A percentile compares a stretch with the other conserved stretches of the same genome.
Conservation (phyloP, 2,888 invertebrate species). For the Drosophila diplacantha region DNA sequence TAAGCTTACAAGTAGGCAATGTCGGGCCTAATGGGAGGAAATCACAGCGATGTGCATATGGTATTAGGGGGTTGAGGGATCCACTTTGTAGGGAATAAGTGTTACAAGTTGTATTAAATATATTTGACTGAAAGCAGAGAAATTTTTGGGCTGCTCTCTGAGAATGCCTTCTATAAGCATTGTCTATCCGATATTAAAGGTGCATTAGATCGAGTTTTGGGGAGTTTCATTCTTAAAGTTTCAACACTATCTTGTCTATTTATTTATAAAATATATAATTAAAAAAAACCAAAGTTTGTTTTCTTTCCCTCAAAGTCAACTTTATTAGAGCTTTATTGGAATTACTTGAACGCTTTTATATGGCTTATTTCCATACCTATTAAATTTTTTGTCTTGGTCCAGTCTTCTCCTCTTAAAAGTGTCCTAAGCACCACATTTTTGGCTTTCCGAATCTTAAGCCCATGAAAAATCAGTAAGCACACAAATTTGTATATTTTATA, state of each 20-base stretch:
- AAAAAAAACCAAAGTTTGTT: no score
- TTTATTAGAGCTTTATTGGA: no score
- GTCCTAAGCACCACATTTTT: background rate
- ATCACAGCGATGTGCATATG: slow-evolving; percentile 26
- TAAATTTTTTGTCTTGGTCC: background rate
- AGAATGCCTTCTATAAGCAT: background rate
- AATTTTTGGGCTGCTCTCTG: background rate
- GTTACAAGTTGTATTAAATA: background rate
- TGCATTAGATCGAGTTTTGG: no score
- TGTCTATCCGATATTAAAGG: background rate
- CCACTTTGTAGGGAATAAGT: background rate
- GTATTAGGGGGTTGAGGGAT: background rate
- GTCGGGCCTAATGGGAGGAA: slow-evolving; percentile 19
- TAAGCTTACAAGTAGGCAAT: slow-evolving; percentile 34
- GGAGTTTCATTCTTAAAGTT: no score
- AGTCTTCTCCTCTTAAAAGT: background rate
- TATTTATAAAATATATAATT: no score
- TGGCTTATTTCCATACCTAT: background rate
- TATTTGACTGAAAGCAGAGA: background rate
- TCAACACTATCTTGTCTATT: no score
- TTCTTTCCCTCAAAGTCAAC: background rate
- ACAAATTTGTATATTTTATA: slow-evolving; percentile 36
- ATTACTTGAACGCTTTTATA: background rate
- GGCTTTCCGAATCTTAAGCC: background rate
- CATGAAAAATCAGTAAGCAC: slow-evolving; percentile 11